These are phyloP conservation scores for Plebejus argus DNA, from an alignment of 2,888 invertebrate species.

Conservation along the genomic window DNA sequence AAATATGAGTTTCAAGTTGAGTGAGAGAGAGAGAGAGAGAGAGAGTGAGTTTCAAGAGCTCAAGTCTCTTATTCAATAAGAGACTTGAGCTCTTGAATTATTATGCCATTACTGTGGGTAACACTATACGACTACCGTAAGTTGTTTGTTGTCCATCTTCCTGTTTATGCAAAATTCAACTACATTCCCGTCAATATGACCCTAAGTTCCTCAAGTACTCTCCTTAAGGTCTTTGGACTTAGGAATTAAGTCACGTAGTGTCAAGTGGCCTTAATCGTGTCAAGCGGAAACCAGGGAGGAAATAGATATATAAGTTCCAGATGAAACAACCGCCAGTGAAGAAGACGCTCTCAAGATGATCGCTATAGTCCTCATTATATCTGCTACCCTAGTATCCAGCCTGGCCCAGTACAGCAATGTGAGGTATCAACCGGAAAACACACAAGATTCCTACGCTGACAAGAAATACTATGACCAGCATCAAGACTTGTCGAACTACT, in stretches of 20 bases:
- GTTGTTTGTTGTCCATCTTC: no score
- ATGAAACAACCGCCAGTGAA: not conserved
- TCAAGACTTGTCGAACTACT: not conserved
- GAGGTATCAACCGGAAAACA: conserved; percentile 20
- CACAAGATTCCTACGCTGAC: not conserved
- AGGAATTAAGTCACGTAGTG: conserved; percentile 9
- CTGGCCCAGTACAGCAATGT: conserved; percentile 24
- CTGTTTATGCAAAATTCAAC: not conserved
- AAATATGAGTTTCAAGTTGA: no score
- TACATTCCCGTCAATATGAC: not conserved
- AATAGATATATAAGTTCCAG: conserved; percentile 13
- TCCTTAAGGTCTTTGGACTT: not conserved
- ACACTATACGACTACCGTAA: no score
- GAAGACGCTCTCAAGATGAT: not conserved
- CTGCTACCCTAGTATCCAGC: not conserved
- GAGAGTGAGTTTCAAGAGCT: no score
- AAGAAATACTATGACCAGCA: not conserved
- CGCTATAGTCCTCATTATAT: not conserved
- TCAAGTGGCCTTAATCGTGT: not conserved
- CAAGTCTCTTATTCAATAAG: no score
- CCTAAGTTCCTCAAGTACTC: not conserved
- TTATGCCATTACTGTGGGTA: no score
- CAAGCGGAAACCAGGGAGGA: conserved; percentile 2
- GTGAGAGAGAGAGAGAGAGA: no score
- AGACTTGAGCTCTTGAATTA: no score